A percentile compares a stretch with the other conserved stretches of the same genome.
Evolutionary conservation across 2,888 invertebrate species (phyloP).

Genomic region (Onthophagus sagittarius): DNA sequence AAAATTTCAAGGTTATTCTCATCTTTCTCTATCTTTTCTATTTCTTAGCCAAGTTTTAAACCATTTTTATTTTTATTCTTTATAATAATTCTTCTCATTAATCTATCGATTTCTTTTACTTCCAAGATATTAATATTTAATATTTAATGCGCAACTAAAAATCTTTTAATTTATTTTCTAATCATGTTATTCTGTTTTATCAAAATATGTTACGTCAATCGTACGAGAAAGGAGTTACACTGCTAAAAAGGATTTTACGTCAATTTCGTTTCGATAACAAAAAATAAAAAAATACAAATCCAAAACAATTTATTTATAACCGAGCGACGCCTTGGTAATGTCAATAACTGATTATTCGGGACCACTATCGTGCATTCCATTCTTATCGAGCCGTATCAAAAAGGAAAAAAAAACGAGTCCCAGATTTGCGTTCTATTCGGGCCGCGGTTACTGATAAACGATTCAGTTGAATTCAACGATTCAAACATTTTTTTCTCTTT

Average conservation of each 20-base stretch:
- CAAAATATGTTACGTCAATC: too few species aligned
- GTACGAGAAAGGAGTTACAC: neutral
- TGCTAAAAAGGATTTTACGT: neutral
- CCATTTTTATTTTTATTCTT: neutral
- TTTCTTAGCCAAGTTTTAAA: neutral
- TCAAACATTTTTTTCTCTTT: neutral
- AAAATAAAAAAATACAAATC: neutral
- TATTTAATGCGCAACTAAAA: too few species aligned
- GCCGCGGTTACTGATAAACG: neutral
- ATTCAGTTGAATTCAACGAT: neutral
- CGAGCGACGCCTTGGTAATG: conserved; percentile 1
- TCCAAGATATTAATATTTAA: too few species aligned
- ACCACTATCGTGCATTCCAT: neutral
- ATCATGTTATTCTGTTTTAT: too few species aligned
- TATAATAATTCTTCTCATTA: too few species aligned
- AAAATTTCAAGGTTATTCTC: neutral
- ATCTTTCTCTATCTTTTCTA: neutral
- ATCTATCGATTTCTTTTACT: too few species aligned
- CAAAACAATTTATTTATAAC: conserved; percentile 1
- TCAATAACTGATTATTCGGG: conserved; percentile 4
- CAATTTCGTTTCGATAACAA: neutral
- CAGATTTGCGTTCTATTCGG: conserved; percentile 1
- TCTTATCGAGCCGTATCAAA: neutral
- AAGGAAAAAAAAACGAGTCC: neutral
- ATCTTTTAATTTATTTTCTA: too few species aligned